Conservation (phyloP, 2,113 vertebrate species). For the Charina bottae region DNA sequence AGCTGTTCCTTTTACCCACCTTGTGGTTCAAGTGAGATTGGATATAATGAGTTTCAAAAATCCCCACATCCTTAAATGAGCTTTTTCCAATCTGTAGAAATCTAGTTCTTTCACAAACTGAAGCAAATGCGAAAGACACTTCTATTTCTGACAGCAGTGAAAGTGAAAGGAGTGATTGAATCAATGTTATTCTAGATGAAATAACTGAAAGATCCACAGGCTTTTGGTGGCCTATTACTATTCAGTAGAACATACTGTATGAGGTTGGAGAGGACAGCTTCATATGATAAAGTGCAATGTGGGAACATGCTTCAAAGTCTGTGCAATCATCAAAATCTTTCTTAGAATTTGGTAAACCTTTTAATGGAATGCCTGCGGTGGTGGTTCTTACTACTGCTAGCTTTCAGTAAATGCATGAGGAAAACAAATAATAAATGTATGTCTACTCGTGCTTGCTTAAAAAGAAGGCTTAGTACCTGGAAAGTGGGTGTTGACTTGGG, state of each 20-base stretch:
- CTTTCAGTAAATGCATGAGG: constrained; percentile 14
- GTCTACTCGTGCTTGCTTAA: constrained; percentile 50
- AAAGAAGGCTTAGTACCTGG: constrained; percentile 37
- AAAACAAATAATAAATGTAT: constrained; percentile 56
- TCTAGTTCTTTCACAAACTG: not conserved
- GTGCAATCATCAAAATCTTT: not conserved
- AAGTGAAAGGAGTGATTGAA: not conserved
- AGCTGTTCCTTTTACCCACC: not conserved
- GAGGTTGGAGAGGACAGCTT: not conserved
- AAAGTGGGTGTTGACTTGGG: constrained; percentile 50
- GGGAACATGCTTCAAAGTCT: not conserved
- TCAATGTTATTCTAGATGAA: not conserved
- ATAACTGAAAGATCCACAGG: not conserved
- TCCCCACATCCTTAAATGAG: not conserved
- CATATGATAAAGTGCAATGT: not conserved
- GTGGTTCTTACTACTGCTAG: constrained; percentile 15
- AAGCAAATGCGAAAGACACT: not conserved
- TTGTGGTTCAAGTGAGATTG: not conserved
- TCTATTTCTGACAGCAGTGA: not conserved
- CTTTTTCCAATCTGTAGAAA: not conserved
- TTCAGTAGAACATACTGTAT: not conserved
- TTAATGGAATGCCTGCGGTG: constrained; percentile 29
- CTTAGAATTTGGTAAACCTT: constrained; percentile 1
- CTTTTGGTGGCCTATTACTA: not conserved
- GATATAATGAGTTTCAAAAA: not conserved